Evolutionary conservation across 2,888 invertebrate genomes (phyloP), one percentile per base, ranked within the genome.

Genomic region (Meloe dianella): DNA sequence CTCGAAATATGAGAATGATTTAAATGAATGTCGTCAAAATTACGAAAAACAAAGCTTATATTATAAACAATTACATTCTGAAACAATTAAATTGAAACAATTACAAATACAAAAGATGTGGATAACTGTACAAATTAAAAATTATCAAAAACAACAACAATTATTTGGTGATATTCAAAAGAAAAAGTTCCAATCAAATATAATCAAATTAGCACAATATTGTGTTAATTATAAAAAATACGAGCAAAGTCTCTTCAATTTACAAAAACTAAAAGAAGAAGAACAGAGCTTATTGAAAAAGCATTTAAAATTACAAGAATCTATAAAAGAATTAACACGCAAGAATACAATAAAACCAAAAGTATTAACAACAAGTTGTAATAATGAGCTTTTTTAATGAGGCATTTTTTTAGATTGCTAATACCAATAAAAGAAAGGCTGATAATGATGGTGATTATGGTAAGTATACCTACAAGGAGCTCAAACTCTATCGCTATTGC

Each of bases 261-360:
- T 54, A 27, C 54, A 54, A 8, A 27, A 24, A 2, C 14, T 54
- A 27, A 54, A 54, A 27, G 54, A 54, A 27, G 24, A 27, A n/a
- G 54, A 24, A 54, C 54, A 54, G 12, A 7, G 5, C 1, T n/a
- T 54, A 54, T 54, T 54, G 54, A 54, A 54, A 8, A 7, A 54
- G n/a, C 54, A 54, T 27, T 54, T 54, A 6, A 54, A 54, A 14
- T 54, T 54, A 54, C 54, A 54, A n/a, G 24, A 54, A n/a, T 6
- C 22, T 14, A 6, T 54, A 14, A 54, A 54, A 14, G 54, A 54
- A 27, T n/a, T 27, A 7, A n/a, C 54, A 6, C 54, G 54, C 0
- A 54, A 54, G 22, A 22, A 54, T 5, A 54, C n/a, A 54, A 54
- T 27, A 12, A 54, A 27, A n/a, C 54, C 24, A 54, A 14, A 54